Base-by-base conservation (phyloP, 1,140 invertebrate genomes). In the Magallana gigas region DNA sequence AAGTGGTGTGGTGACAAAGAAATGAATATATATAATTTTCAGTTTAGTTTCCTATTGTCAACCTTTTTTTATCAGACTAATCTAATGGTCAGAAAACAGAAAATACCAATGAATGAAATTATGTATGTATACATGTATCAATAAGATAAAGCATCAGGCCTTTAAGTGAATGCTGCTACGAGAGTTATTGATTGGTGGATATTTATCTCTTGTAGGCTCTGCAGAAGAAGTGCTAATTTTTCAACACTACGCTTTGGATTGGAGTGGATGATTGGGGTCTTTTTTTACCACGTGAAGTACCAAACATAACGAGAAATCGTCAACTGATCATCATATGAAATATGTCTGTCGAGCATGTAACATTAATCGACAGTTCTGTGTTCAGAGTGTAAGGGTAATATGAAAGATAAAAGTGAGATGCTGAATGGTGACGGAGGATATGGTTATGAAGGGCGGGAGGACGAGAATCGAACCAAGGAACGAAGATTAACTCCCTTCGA, bases 401-500 rank as follows among this genome's bases (percentile, higher is more conserved):
- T 87, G 86, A 84, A 68, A 71, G 86, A 87, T 57, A 84, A 48
- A 16, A 68, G 82, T 56, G 86, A 87, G n/a, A 83, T 87, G 59
- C 86, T 62, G 9, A 87, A 87, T 60, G 86, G 86, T n/a, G 85
- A 87, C 18, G 80, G 80, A 8, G 83, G 82, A 84, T 87, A 14
- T 62, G n/a, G 18, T 14, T 23, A 58, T 57, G 29, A 58, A 14
- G 29, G 18, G 12, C 16, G 18, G 1, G 83, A 85, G 29, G 23
- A 68, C 5, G 68, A 57, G n/a, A 64, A 58, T 4, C 71, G 57
- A n/a, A 23, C 62, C 8, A 71, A 56, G 11, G 89, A 87, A 68
- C 81, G 86, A 8, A 86, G 87, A 68, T 9, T 92, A 16, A 93
- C 93, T 16, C 90, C 93, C 0, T 94, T 87, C 86, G 93, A 94